Conservation (phyloP, 2,888 invertebrate genomes). For the Hymenopus coronatus region DNA sequence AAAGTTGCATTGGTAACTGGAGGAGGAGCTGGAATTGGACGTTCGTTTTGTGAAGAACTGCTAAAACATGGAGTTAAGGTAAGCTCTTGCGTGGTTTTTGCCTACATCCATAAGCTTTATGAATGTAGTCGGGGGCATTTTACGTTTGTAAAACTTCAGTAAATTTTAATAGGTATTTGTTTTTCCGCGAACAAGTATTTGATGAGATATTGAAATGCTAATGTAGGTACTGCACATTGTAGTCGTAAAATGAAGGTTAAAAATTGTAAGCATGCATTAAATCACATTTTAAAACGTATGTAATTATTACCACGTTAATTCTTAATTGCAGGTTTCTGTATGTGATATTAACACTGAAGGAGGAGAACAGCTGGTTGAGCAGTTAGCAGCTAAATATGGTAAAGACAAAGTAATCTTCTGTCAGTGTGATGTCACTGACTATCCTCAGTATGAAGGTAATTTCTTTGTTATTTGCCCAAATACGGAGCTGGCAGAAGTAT, state of each 20-base stretch:
- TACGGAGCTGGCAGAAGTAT: background rate
- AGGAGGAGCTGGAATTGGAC: slow-evolving; percentile 70
- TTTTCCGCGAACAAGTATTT: too few relatives aligned
- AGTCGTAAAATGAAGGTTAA: too few relatives aligned
- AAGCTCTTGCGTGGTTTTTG: slow-evolving; percentile 38
- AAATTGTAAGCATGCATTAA: background rate
- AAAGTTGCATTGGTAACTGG: slow-evolving; percentile 72
- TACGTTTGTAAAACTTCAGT: background rate
- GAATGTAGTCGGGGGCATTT: background rate
- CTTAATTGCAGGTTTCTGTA: slow-evolving; percentile 59
- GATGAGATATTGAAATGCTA: too few relatives aligned
- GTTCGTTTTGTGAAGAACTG: slow-evolving; percentile 68
- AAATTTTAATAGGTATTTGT: background rate
- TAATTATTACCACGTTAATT: background rate
- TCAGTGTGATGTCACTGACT: slow-evolving; percentile 74
- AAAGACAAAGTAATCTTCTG: slow-evolving; percentile 69
- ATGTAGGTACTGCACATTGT: too few relatives aligned
- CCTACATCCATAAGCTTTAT: background rate
- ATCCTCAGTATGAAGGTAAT: slow-evolving; percentile 72
- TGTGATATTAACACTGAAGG: slow-evolving; percentile 71
- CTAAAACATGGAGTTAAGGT: slow-evolving; percentile 73
- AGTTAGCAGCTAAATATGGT: slow-evolving; percentile 61
- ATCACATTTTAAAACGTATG: background rate
- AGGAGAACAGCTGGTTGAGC: slow-evolving; percentile 66
- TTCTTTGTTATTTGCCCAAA: background rate